Evolutionary conservation across 2,113 vertebrate genomes (phyloP).

Genomic region (Struthio camelus): DNA sequence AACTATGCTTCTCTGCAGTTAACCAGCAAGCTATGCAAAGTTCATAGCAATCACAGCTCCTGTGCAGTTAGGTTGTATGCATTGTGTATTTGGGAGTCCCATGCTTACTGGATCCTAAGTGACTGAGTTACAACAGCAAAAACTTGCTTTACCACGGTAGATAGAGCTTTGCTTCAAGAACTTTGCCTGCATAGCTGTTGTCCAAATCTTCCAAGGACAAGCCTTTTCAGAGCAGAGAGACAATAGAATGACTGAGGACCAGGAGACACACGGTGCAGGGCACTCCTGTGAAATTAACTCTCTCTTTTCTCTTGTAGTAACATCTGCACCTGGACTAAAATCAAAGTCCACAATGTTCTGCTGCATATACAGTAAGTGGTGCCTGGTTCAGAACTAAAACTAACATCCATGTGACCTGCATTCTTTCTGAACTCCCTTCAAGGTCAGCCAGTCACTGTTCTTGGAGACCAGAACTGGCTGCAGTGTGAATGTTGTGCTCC

Average conservation of each 20-base stretch:
- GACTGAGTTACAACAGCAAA: neutral
- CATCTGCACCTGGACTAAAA: conserved; percentile 79
- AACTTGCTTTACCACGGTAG: neutral
- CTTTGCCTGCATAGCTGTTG: neutral
- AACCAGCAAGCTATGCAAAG: neutral
- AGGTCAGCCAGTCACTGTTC: neutral
- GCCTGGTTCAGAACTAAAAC: neutral
- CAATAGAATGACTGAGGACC: neutral
- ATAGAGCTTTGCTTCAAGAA: neutral
- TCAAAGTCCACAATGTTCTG: conserved; percentile 86
- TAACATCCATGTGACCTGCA: neutral
- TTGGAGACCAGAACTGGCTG: neutral
- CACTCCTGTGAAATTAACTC: neutral
- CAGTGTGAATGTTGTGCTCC: neutral
- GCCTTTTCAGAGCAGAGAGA: neutral
- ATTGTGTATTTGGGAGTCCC: fast-evolving
- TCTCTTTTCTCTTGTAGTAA: conserved; percentile 62
- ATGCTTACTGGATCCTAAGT: neutral
- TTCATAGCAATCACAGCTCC: neutral
- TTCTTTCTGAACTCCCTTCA: neutral
- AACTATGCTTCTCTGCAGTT: neutral
- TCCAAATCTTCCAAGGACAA: neutral
- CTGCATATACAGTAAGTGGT: conserved; percentile 89
- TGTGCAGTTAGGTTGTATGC: neutral
- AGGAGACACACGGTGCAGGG: neutral